These are phyloP conservation scores for Oikopleura vanhoeffeni DNA, from an alignment of 23 tunicate species.

Conservation along the genomic window DNA sequence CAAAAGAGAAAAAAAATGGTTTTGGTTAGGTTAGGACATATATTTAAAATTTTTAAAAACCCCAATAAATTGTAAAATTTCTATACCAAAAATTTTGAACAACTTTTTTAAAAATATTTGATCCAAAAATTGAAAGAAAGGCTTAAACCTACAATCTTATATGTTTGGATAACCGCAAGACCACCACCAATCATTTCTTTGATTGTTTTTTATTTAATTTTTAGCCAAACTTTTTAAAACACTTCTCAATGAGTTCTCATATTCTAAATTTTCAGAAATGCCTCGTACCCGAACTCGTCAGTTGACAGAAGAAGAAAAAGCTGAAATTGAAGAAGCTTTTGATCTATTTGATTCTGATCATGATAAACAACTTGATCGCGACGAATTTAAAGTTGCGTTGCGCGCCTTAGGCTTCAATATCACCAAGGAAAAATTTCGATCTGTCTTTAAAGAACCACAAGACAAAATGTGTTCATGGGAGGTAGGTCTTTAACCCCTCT, in stretches of 20 bases:
- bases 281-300: slow-evolving; percentile 5
- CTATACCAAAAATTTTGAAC: no score
- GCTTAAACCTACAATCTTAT: no score
- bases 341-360: slow-evolving; percentile 91
- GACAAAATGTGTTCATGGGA: not conserved
- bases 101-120: no score
- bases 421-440: not conserved
- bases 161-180: no score
- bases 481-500: not conserved
- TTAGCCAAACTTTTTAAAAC: no score
- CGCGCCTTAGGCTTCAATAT: not conserved
- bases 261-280: not conserved
- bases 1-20: no score
- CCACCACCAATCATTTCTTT: no score
- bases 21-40: no score
- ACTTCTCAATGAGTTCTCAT: not conserved
- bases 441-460: not conserved
- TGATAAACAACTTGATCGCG: slow-evolving; percentile 58
- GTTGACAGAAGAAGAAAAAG: slow-evolving; percentile 65
- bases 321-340: slow-evolving; percentile 97
- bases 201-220: no score
- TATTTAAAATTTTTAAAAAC: not conserved
- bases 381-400: slow-evolving; percentile 49
- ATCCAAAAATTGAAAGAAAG: no score
- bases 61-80: not conserved